Evolutionary conservation across 2,113 vertebrate genomes (phyloP).

Genomic region (Pipa parva): DNA sequence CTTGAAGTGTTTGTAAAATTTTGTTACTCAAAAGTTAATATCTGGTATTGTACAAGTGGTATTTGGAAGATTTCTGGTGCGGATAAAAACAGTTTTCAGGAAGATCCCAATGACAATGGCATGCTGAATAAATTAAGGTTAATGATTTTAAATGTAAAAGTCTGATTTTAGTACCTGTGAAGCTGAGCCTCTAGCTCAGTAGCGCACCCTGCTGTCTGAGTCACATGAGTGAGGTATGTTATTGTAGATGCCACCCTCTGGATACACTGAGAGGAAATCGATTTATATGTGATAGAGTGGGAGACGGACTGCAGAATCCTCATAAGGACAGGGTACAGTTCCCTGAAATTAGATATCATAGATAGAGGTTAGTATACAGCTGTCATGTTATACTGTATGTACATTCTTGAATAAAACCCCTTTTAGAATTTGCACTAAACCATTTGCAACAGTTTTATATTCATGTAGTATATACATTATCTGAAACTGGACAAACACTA

Average conservation of each 20-base stretch:
- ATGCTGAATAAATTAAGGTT: too few relatives aligned
- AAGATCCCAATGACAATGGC: too few relatives aligned
- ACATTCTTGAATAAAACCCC: too few relatives aligned
- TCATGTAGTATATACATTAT: too few relatives aligned
- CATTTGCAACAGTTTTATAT: too few relatives aligned
- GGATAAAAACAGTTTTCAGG: background rate
- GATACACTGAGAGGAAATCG: conserved; percentile 52
- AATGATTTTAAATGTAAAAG: conserved; percentile 3
- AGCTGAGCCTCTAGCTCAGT: conserved; percentile 68
- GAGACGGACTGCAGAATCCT: conserved; percentile 71
- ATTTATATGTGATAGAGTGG: conserved; percentile 26
- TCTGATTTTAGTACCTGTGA: conserved; percentile 59
- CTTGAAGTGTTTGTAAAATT: too few relatives aligned
- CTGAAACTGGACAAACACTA: too few relatives aligned
- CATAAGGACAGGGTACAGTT: conserved; percentile 84
- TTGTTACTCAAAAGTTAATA: too few relatives aligned
- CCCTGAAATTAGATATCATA: conserved; percentile 57
- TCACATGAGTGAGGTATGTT: conserved; percentile 77
- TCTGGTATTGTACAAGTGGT: background rate
- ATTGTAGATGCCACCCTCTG: conserved; percentile 72
- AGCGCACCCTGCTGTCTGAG: conserved; percentile 69
- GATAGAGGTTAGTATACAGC: too few relatives aligned
- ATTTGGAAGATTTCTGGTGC: too few relatives aligned
- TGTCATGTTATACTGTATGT: too few relatives aligned
- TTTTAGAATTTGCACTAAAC: too few relatives aligned